Conservation (phyloP, 2,888 invertebrate species). For the Octonoba sinensis region DNA sequence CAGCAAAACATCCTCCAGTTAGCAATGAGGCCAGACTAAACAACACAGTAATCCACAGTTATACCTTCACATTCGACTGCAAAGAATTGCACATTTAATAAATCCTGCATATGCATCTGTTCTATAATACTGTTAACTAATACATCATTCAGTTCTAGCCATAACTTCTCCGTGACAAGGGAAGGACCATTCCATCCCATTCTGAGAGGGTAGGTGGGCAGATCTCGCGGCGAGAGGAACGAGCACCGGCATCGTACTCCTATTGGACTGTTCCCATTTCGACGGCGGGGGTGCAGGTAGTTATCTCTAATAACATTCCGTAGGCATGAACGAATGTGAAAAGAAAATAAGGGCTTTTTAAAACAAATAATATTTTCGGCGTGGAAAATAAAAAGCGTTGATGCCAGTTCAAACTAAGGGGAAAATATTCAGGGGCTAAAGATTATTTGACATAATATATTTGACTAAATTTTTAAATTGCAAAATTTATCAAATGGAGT, state of each 20-base stretch:
- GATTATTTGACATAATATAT: too few species aligned
- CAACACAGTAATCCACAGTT: conserved; percentile 5
- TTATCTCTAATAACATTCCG: conserved; percentile 45
- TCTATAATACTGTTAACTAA: conserved; percentile 43
- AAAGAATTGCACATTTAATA: background rate
- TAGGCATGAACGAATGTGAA: conserved; percentile 40
- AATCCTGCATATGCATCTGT: background rate
- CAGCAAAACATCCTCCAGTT: too few species aligned
- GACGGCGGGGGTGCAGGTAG: conserved; percentile 35
- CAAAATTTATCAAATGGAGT: background rate
- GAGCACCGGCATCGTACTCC: conserved; percentile 51
- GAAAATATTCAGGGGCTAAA: too few species aligned
- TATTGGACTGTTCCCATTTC: conserved; percentile 41
- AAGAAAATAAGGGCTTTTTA: conserved; percentile 46
- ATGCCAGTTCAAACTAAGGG: too few species aligned
- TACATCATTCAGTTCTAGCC: conserved; percentile 53
- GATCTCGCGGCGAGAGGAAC: conserved; percentile 30
- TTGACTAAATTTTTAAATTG: conserved; percentile 13
- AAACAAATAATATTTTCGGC: conserved; percentile 31
- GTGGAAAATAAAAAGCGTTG: conserved; percentile 5
- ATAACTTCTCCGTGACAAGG: conserved; percentile 60
- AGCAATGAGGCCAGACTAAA: too few species aligned
- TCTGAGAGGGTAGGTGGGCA: conserved; percentile 49
- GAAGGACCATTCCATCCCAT: conserved; percentile 57
- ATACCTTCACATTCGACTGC: background rate